Evolutionary conservation across 2,113 vertebrate species (phyloP), one percentile per base, ranked within the genome.

Genomic region (Peucedramus taeniatus): DNA sequence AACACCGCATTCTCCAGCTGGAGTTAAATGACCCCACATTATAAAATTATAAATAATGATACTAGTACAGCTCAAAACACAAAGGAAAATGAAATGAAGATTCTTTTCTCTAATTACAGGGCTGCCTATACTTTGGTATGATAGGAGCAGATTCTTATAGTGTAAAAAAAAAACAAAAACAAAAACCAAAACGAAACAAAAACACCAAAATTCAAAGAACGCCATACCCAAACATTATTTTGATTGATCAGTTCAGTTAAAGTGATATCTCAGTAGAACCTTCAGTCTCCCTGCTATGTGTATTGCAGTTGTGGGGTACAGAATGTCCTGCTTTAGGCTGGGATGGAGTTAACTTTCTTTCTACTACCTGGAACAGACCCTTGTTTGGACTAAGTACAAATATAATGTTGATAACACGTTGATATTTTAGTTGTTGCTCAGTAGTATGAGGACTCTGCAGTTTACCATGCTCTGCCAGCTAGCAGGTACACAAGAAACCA

Each of bases 111-210:
- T 42, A 71, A 17, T 20, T 75, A 22, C 6, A 39, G 17, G 26
- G 31, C 13, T 83, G 4, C 10, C 5, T 44, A 11, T 42, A 35
- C 3, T 75, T 79, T 21, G 1, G 1, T 70, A 10, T 47, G 7
- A 27, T 12, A 80, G 6, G 10, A 59, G 8, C 4, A 76, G 13
- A 30, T 40, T 35, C 14, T 50, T 51, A 5, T 26, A 3, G 15
- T 74, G 10, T 7, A 3, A 4, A 6, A 59, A 39, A n/a, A 14
- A 1, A 50, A 18, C 0, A 10, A 24, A 27, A 26, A 47, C n/a
- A n/a, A n/a, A n/a, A n/a, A n/a, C n/a, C n/a, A n/a, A 51, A 18
- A 0, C 1, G 10, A 10, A 30, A 4, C 8, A 79, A 70, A 61
- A 42, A 24, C 13, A 72, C 3, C 17, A 45, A 72, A 56, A 78